A percentile compares a stretch with the other conserved stretches of the same genome.
Evolutionary conservation across 1,140 invertebrate genomes (phyloP).

Genomic region (Psilanteris sp.): DNA sequence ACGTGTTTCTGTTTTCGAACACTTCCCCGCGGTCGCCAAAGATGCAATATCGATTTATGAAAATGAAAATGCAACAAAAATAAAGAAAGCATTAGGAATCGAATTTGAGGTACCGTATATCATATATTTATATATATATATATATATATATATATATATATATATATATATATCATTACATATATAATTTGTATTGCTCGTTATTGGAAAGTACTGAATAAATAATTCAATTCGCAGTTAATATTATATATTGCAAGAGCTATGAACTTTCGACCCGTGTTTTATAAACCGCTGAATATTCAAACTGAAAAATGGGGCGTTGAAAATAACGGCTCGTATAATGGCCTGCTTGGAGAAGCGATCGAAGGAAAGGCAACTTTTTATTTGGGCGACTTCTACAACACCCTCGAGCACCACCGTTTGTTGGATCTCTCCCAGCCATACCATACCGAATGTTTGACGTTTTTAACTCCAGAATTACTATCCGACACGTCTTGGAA

Average conservation of each 20-base stretch:
- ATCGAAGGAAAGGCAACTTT: conserved; percentile 84
- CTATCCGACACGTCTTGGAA: conserved; percentile 90
- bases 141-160: no score
- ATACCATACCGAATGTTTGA: conserved; percentile 89
- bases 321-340: conserved; percentile 82
- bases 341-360: conserved; percentile 87
- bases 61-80: conserved; percentile 63
- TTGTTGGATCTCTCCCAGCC: conserved; percentile 88
- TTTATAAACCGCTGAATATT: conserved; percentile 83
- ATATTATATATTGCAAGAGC: conserved; percentile 83
- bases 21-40: conserved; percentile 85
- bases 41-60: conserved; percentile 71
- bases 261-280: conserved; percentile 85
- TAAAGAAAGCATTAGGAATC: conserved; percentile 77
- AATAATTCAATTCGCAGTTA: conserved; percentile 81
- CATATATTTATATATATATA: no score
- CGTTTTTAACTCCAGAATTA: conserved; percentile 90
- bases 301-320: conserved; percentile 84
- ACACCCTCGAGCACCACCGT: conserved; percentile 84
- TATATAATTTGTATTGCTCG: no score
- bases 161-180: no score
- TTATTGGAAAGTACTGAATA: no score
- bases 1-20: conserved; percentile 83
- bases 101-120: conserved; percentile 86
- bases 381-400: conserved; percentile 88